Conservation (phyloP, 2,888 invertebrate genomes). For the Harpalus rubripes region DNA sequence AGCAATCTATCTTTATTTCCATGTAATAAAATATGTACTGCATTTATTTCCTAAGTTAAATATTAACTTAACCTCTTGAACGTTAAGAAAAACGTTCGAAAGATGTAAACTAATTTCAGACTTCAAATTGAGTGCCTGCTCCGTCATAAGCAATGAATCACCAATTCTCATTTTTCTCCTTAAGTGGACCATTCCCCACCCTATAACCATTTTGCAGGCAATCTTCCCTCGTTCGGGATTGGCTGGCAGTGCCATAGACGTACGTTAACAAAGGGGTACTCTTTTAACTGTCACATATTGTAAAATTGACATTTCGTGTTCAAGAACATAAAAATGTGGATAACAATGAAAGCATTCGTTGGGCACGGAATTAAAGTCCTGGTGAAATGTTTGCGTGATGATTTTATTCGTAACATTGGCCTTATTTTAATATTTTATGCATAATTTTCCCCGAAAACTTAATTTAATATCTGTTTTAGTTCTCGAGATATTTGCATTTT, state of each 20-base stretch:
- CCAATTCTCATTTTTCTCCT: conserved; percentile 2
- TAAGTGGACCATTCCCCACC: neutral
- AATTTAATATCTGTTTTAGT: no score
- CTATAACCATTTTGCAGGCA: conserved; percentile 4
- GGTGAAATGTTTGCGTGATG: conserved; percentile 69
- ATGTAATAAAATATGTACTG: neutral
- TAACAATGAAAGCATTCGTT: conserved; percentile 33
- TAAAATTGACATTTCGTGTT: neutral
- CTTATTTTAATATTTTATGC: conserved; percentile 64
- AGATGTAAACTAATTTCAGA: neutral
- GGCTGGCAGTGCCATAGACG: neutral
- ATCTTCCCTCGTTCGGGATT: neutral
- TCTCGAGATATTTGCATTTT: no score
- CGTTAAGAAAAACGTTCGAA: neutral
- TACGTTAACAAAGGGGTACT: neutral
- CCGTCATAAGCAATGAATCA: neutral
- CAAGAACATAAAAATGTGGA: neutral
- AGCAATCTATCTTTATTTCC: neutral
- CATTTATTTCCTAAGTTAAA: neutral
- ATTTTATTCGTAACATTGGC: conserved; percentile 56
- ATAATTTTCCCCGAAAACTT: no score
- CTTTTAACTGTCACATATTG: neutral
- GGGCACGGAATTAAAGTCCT: conserved; percentile 37
- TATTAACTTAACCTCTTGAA: neutral
- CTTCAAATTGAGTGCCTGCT: neutral